These are phyloP conservation scores for Drosophila burlai DNA, from an alignment of 1,140 invertebrate genomes.

Conservation along the genomic window DNA sequence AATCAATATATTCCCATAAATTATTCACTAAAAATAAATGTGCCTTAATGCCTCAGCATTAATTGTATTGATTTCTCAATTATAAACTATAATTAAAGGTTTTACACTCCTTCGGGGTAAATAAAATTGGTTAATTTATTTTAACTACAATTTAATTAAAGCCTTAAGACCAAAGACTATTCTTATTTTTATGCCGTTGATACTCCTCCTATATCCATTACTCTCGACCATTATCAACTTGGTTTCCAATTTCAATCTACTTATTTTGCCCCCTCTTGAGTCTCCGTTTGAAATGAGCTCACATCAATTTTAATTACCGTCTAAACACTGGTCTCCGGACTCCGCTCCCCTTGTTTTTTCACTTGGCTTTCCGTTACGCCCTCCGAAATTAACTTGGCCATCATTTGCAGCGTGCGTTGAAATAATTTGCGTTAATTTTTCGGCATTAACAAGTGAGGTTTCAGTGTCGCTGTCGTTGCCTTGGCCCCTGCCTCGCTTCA, in stretches of 20 bases:
- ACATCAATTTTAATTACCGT: conserved; percentile 69
- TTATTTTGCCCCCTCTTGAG: conserved; percentile 3
- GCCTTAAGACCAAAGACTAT: background rate
- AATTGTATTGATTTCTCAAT: background rate
- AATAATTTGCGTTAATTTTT: conserved; percentile 74
- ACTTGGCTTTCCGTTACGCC: conserved; percentile 31
- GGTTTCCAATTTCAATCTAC: conserved; percentile 41
- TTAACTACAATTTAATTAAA: conserved; percentile 2
- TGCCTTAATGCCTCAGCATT: background rate
- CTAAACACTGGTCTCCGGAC: conserved; percentile 10
- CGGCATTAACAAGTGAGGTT: conserved; percentile 46
- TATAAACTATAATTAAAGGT: background rate
- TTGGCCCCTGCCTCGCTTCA: conserved; percentile 19
- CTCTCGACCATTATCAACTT: conserved; percentile 18
- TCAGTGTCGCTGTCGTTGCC: conserved; percentile 11
- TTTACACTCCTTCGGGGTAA: background rate
- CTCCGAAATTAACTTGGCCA: conserved; percentile 45
- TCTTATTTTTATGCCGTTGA: background rate
- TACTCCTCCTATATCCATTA: conserved; percentile 21
- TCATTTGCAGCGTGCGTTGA: conserved; percentile 67
- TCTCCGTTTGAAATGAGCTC: conserved; percentile 39
- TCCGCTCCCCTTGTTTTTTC: background rate
- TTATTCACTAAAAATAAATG: too few relatives aligned
- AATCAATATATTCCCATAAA: background rate
- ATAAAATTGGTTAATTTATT: background rate